These are phyloP conservation scores for Agrotis ipsilon DNA, from an alignment of 2,888 invertebrate species.

Conservation along the genomic window DNA sequence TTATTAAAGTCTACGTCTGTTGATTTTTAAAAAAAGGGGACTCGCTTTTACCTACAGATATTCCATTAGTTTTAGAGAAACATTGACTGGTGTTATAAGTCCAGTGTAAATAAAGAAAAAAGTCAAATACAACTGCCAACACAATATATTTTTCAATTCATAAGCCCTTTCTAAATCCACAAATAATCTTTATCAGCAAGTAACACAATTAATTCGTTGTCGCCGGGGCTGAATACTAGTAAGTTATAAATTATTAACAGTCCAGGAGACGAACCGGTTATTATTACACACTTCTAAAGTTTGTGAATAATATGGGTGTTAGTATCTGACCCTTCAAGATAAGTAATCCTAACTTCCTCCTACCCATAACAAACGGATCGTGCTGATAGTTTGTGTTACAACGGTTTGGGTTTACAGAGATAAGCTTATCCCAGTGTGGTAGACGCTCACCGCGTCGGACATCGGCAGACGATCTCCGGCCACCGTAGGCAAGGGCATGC, in stretches of 20 bases:
- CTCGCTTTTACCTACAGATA: neutral
- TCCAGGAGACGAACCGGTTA: neutral
- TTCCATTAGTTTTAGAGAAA: neutral
- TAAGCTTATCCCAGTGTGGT: slow-evolving; percentile 12
- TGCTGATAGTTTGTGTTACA: slow-evolving; percentile 42
- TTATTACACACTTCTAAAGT: slow-evolving; percentile 5
- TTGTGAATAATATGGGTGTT: slow-evolving; percentile 2
- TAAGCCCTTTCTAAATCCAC: too few relatives aligned
- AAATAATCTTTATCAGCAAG: too few relatives aligned
- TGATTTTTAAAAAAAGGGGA: neutral
- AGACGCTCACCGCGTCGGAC: too few relatives aligned
- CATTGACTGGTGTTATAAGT: too few relatives aligned
- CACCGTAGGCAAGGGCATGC: too few relatives aligned
- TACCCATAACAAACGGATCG: slow-evolving; percentile 37
- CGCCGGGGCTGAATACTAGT: neutral
- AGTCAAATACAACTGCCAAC: too few relatives aligned
- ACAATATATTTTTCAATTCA: too few relatives aligned
- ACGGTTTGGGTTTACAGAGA: neutral
- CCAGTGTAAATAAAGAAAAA: too few relatives aligned
- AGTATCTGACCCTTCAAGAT: slow-evolving; percentile 34
- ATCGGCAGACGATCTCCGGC: too few relatives aligned
- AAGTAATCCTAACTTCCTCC: slow-evolving; percentile 29
- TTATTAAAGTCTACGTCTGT: too few relatives aligned
- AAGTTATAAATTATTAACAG: neutral
- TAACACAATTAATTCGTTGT: too few relatives aligned